Percentiles rank a stretch among this genome's conserved stretches.
Conservation (phyloP, 2,888 invertebrate genomes). For the Drosophila paracracens region DNA sequence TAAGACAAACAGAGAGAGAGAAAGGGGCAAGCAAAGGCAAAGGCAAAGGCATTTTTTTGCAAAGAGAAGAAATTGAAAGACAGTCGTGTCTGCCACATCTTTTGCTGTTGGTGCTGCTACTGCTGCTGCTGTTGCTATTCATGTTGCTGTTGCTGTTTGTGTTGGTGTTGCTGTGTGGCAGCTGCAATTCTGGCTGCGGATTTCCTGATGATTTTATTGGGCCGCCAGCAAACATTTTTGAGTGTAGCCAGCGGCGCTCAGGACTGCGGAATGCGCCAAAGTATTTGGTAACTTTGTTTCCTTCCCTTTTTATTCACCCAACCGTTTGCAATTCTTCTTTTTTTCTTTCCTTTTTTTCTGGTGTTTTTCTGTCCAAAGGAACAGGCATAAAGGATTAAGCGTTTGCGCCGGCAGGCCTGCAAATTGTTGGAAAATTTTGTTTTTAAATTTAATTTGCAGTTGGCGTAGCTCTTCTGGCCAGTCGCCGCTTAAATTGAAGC, state of each 20-base stretch:
- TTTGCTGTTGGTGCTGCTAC: constrained; percentile 14
- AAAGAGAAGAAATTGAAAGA: constrained; percentile 67
- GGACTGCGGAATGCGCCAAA: constrained; percentile 77
- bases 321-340: constrained; percentile 36
- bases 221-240: constrained; percentile 80
- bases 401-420: constrained; percentile 68
- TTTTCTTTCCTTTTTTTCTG: constrained; percentile 5
- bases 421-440: constrained; percentile 68
- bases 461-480: constrained; percentile 14
- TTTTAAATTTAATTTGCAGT: constrained; percentile 69
- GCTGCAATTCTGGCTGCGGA: constrained; percentile 74
- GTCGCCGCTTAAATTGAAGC: constrained; percentile 42
- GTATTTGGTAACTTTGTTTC: constrained; percentile 74
- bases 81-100: constrained; percentile 49
- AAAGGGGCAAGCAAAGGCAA: constrained; percentile 33
- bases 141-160: constrained; percentile 8
- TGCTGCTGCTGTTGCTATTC: constrained; percentile 2
- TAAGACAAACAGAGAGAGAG: constrained; percentile 8
- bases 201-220: constrained; percentile 81
- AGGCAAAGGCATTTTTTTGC: constrained; percentile 67
- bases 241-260: constrained; percentile 77
- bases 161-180: constrained; percentile 47
- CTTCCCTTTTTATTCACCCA: constrained; percentile 28
- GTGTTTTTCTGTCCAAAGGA: constrained; percentile 30
- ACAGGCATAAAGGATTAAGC: constrained; percentile 77